Evolutionary conservation across 2,797 vertebrate genomes (phyloP), one percentile per base, ranked within the genome.

Genomic region (Megalops cyprinoides): DNA sequence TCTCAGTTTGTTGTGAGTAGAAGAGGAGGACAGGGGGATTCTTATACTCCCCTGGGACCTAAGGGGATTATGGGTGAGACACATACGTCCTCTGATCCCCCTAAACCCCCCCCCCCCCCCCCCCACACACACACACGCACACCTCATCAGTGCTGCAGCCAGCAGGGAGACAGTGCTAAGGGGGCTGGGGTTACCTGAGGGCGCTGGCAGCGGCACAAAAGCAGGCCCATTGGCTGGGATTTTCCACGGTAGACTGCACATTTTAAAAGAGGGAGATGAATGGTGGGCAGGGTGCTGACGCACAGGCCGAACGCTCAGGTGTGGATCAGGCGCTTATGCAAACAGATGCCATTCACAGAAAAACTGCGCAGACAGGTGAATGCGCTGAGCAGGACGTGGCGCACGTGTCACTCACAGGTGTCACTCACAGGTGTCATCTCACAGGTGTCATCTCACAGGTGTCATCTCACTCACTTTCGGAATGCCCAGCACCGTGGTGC

Each of bases 31-130:
- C 3, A 7, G 49, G 76, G 78, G 81, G 65, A 18, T 62, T 74
- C 77, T 7, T 23, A 39, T 46, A 76, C 44, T 28, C 25, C 76
- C 53, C 44, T 80, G 79, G 84, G 76, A 31, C 23, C 10, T 76
- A 37, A 76, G 51, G 48, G 74, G 74, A 76, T 76, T 76, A 76
- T 20, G 23, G 18, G 31, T 76, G 74, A 56, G 74, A n/a, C 49
- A 7, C 25, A 28, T 4, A 23, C 44, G 44, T 49, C 12, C 46
- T 46, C 39, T 75, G n/a, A 18, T 34, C n/a, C n/a, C n/a, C n/a
- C n/a, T n/a, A n/a, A n/a, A n/a, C n/a, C n/a, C n/a, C n/a, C n/a
- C n/a, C n/a, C n/a, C n/a, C n/a, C n/a, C n/a, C 74, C 31, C 25
- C 31, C 14, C 37, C 74, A 56, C n/a, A n/a, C n/a, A n/a, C n/a